Evolutionary conservation across 2,888 invertebrate species (phyloP).

Genomic region (Lottia scabra): DNA sequence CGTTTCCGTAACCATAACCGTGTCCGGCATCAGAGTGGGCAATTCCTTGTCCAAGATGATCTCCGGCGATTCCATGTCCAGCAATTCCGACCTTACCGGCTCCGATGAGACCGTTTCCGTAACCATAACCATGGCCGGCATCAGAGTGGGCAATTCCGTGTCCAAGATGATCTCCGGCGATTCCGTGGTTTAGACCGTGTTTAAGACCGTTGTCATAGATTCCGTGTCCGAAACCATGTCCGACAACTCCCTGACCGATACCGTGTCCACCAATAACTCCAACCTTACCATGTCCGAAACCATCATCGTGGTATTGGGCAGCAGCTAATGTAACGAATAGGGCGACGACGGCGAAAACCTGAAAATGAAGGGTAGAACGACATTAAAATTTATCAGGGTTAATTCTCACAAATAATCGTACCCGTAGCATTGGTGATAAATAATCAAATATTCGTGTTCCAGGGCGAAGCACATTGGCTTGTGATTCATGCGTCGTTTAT

Average conservation of each 20-base stretch:
- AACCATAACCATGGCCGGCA: background rate
- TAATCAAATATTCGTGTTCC: too few species aligned
- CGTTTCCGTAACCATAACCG: background rate
- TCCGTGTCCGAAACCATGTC: background rate
- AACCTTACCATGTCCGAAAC: background rate
- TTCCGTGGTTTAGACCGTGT: background rate
- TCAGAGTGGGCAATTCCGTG: background rate
- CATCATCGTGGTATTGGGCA: background rate
- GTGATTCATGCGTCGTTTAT: too few species aligned
- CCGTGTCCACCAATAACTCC: background rate
- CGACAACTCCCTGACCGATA: background rate
- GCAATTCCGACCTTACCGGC: background rate
- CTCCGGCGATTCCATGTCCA: background rate
- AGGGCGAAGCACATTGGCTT: too few species aligned
- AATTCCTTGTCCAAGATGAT: background rate
- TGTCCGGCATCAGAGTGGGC: background rate
- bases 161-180: background rate
- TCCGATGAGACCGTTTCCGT: background rate
- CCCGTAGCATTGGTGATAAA: too few species aligned
- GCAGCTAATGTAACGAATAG: background rate
- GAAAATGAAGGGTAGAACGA: background rate
- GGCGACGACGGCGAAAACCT: background rate
- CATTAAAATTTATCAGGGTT: background rate
- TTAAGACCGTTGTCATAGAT: background rate
- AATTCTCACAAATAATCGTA: too few species aligned